A percentile compares a stretch with the other conserved stretches of the same genome.
phyloP scores from a whole-genome alignment of 2,888 invertebrate species.

The Lochmaea crataegi region DNA sequence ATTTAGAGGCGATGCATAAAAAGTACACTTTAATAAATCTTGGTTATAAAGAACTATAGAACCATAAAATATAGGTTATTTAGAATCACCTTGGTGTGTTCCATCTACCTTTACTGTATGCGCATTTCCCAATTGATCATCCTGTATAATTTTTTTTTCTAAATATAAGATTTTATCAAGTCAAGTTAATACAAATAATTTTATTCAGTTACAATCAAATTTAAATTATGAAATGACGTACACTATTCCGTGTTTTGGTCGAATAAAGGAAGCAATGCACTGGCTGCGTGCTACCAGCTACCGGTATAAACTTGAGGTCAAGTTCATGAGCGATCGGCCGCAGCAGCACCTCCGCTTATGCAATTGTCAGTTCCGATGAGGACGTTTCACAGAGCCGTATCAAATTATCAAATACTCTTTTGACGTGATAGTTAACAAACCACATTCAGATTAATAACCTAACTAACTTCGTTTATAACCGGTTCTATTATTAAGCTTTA shows the following conservation, averaged over 20 bases:
- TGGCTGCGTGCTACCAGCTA: slow-evolving; percentile 26
- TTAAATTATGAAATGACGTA: no score
- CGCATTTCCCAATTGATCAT: no score
- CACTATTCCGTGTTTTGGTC: slow-evolving; percentile 41
- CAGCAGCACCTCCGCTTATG: slow-evolving; percentile 26
- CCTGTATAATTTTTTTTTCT: no score
- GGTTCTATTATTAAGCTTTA: background rate
- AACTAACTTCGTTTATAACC: background rate
- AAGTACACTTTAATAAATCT: no score
- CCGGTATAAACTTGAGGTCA: slow-evolving; percentile 45
- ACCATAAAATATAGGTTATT: no score
- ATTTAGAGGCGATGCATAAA: no score
- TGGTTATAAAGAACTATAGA: no score
- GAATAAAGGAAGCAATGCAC: slow-evolving; percentile 34
- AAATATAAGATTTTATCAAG: no score
- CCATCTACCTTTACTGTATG: no score
- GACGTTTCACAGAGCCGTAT: slow-evolving; percentile 21
- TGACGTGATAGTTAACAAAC: background rate
- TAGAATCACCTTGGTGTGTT: no score
- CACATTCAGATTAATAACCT: slow-evolving; percentile 2
- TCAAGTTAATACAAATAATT: no score
- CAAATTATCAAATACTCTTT: background rate
- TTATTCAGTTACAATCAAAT: no score
- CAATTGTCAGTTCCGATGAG: slow-evolving; percentile 27
- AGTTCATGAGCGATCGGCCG: slow-evolving; percentile 43